phyloP scores from a whole-genome alignment of 2,113 vertebrate species.

The Carassius carassius region DNA sequence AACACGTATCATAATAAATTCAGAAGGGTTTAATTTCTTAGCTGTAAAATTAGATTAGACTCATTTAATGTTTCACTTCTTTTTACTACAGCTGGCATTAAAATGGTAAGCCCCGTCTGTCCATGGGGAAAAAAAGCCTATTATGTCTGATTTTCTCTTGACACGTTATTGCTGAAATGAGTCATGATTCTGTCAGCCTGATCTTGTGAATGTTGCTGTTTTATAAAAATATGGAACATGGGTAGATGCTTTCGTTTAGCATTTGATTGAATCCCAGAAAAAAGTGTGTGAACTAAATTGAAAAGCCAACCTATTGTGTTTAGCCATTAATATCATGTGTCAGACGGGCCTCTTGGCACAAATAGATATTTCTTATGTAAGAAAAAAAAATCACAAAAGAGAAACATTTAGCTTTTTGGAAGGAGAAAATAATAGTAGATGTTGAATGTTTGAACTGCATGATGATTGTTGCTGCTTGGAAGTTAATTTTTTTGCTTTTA shows the following conservation, averaged over 20 bases:
- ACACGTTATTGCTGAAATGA: slow-evolving; percentile 11
- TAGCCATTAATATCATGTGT: slow-evolving; percentile 37
- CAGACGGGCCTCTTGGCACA: background rate
- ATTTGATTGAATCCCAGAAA: slow-evolving; percentile 53
- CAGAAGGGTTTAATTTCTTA: slow-evolving; percentile 38
- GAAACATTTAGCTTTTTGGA: background rate
- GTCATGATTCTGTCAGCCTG: background rate
- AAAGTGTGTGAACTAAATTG: slow-evolving; percentile 58
- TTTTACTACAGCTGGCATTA: slow-evolving; percentile 51
- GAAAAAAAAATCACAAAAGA: background rate
- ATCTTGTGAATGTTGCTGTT: background rate
- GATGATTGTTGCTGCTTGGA: background rate
- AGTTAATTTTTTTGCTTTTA: background rate
- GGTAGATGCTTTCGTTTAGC: slow-evolving; percentile 54
- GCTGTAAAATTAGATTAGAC: slow-evolving; percentile 60
- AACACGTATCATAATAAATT: slow-evolving; percentile 56
- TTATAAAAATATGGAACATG: slow-evolving; percentile 29
- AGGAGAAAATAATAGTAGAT: background rate
- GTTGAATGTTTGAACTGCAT: background rate
- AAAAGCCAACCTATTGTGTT: slow-evolving; percentile 58
- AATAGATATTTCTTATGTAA: background rate
- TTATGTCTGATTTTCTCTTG: slow-evolving; percentile 7
- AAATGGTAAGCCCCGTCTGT: background rate
- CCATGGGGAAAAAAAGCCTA: background rate
- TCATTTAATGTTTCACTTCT: slow-evolving; percentile 66